These are phyloP conservation scores for Saccostrea echinata DNA, from an alignment of 1,140 invertebrate species.

Conservation along the genomic window DNA sequence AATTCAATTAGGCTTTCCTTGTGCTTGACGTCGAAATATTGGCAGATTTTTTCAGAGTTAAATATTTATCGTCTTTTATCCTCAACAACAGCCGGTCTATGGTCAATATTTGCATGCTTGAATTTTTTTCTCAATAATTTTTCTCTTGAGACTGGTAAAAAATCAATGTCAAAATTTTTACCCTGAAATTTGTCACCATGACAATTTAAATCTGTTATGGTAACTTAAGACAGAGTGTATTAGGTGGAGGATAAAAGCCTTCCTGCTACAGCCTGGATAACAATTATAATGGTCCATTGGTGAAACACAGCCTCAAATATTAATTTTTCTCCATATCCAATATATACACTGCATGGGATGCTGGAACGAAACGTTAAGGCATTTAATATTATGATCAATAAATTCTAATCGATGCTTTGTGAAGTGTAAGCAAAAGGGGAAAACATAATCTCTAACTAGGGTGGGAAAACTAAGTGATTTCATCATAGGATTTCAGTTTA, in stretches of 20 bases:
- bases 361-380: not conserved
- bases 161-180: not conserved
- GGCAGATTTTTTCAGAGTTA: not conserved
- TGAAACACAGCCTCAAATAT: not conserved
- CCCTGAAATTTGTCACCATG: not conserved
- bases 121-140: not conserved
- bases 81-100: not conserved
- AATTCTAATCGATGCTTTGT: not conserved
- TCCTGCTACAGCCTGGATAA: not conserved
- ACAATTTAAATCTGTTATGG: not conserved
- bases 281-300: not conserved
- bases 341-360: not conserved
- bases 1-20: not conserved
- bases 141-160: not conserved
- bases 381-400: conserved; percentile 20
- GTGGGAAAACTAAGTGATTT: not conserved
- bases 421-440: not conserved
- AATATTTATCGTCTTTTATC: conserved; percentile 6
- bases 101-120: conserved; percentile 11
- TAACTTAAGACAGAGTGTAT: not conserved
- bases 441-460: not conserved
- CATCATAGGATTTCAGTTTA: not conserved
- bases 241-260: not conserved
- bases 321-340: not conserved
- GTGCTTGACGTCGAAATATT: conserved; percentile 1